Percentiles rank a stretch among this genome's conserved stretches.
Evolutionary conservation across 1,140 invertebrate species (phyloP).

Genomic region (Eupristina koningsbergeri): DNA sequence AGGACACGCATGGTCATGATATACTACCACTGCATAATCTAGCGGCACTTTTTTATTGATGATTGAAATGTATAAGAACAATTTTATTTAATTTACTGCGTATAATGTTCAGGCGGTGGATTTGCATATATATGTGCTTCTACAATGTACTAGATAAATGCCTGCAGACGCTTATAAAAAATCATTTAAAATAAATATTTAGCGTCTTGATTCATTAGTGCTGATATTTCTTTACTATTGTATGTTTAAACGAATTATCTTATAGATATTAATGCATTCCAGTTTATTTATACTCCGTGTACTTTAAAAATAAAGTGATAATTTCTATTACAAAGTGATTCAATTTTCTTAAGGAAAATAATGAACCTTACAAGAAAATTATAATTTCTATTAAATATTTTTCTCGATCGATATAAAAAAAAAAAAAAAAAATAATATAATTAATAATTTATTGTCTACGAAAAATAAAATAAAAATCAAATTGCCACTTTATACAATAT

Average conservation of each 20-base stretch:
- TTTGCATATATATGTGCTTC: not conserved
- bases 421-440: too few species aligned
- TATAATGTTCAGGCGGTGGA: not conserved
- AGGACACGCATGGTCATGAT: slow-evolving; percentile 9
- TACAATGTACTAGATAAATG: not conserved
- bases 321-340: too few species aligned
- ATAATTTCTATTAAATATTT: too few species aligned
- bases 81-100: slow-evolving; percentile 21
- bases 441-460: too few species aligned
- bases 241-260: not conserved
- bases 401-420: too few species aligned
- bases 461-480: too few species aligned
- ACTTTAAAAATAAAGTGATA: too few species aligned
- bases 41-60: slow-evolving; percentile 1
- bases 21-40: not conserved
- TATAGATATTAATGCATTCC: not conserved
- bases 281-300: too few species aligned
- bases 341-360: too few species aligned
- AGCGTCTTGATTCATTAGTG: not conserved
- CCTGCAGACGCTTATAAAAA: not conserved
- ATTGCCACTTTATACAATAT: too few species aligned
- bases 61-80: slow-evolving; percentile 22
- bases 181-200: slow-evolving; percentile 5
- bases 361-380: too few species aligned
- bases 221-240: not conserved